These are phyloP conservation scores for Timema podura DNA, from an alignment of 2,888 invertebrate species.

Conservation along the genomic window DNA sequence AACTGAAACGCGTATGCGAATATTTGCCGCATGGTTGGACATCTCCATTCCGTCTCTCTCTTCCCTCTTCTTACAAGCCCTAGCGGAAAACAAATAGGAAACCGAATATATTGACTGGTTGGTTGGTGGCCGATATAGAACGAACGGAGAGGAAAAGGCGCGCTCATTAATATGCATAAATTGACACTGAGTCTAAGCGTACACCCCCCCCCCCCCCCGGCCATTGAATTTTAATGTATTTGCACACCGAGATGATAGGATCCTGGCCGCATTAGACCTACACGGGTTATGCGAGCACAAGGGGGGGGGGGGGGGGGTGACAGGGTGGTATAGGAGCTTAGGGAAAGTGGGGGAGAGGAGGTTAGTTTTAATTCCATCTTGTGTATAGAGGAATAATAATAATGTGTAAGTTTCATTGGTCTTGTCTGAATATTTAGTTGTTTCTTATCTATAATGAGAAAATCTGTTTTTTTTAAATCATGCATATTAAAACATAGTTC, in stretches of 20 bases:
- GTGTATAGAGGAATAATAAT: too few relatives aligned
- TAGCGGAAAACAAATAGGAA: background rate
- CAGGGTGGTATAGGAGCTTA: background rate
- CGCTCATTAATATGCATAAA: constrained; percentile 16
- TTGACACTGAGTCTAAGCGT: constrained; percentile 3
- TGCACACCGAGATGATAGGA: constrained; percentile 16
- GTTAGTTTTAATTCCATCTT: too few relatives aligned
- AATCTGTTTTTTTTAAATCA: too few relatives aligned
- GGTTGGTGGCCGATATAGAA: too few relatives aligned
- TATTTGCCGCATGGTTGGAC: too few relatives aligned
- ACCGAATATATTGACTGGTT: too few relatives aligned
- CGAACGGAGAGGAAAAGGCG: background rate
- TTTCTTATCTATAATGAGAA: too few relatives aligned
- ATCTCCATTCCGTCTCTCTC: background rate
- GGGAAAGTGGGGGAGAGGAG: too few relatives aligned
- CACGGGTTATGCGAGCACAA: background rate
- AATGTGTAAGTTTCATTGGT: too few relatives aligned
- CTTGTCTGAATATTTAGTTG: too few relatives aligned
- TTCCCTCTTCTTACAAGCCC: background rate
- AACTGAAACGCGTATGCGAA: too few relatives aligned
- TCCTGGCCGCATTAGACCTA: background rate
- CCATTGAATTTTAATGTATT: constrained; percentile 31
- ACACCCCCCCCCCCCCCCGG: constrained; percentile 10
- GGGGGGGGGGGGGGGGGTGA: background rate
- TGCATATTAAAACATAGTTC: too few relatives aligned